Evolutionary conservation across 2,888 invertebrate genomes (phyloP).

Genomic region (Plagodis dolabraria): DNA sequence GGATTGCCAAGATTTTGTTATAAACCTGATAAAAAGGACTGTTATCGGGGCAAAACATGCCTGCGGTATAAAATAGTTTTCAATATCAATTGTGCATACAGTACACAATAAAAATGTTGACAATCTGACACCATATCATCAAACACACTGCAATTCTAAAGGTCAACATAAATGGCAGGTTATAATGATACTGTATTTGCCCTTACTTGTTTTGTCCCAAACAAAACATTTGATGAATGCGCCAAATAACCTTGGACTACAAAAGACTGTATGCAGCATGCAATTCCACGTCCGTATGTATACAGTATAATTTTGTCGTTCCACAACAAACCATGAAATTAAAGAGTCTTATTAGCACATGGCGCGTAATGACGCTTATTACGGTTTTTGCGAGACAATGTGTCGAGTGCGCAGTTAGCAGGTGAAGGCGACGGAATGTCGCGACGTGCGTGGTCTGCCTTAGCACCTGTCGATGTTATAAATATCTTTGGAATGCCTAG

Average conservation of each 20-base stretch:
- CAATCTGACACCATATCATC: background rate
- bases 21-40: too few species aligned
- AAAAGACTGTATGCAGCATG: conserved; percentile 33
- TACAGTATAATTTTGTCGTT: conserved; percentile 34
- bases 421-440: conserved; percentile 42
- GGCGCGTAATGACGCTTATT: conserved; percentile 49
- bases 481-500: conserved; percentile 31
- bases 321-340: conserved; percentile 52
- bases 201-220: conserved; percentile 17
- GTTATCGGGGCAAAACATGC: too few species aligned
- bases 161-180: conserved; percentile 13
- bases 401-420: conserved; percentile 43
- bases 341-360: conserved; percentile 46
- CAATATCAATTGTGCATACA: background rate
- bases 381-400: conserved; percentile 61
- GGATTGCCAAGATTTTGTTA: too few species aligned
- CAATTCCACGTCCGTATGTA: conserved; percentile 26
- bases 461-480: conserved; percentile 48
- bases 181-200: conserved; percentile 10
- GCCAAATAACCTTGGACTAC: conserved; percentile 33
- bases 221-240: conserved; percentile 31
- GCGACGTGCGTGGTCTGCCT: conserved; percentile 39
- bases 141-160: background rate
- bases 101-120: background rate
- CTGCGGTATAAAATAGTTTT: background rate